Percentiles rank a stretch among this genome's conserved stretches.
phyloP scores from a whole-genome alignment of 2,888 invertebrate species.

The Eulithis prunata region DNA sequence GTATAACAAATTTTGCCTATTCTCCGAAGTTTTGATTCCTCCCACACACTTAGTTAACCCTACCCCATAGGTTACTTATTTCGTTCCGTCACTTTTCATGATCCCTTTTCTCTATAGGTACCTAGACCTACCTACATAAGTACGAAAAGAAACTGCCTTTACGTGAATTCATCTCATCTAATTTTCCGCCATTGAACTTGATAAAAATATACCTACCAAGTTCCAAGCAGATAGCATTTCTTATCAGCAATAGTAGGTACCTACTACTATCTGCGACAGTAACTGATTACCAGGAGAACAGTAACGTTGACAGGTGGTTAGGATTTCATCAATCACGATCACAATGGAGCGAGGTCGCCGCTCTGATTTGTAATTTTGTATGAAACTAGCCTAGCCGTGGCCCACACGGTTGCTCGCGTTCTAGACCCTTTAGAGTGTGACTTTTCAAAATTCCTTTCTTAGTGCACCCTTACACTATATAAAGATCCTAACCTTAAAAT shows the following conservation, averaged over 20 bases:
- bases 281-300: conserved; percentile 32
- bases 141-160: not conserved
- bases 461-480: no score
- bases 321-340: conserved; percentile 27
- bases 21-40: no score
- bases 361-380: conserved; percentile 10
- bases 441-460: no score
- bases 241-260: conserved; percentile 15
- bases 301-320: conserved; percentile 25
- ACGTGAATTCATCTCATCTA: not conserved
- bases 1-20: no score
- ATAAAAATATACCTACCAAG: not conserved
- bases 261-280: conserved; percentile 27
- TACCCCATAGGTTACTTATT: not conserved
- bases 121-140: no score
- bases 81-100: not conserved
- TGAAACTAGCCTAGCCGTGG: no score
- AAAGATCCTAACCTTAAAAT: no score
- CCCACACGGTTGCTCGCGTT: no score
- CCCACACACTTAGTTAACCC: no score
- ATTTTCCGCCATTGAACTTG: conserved; percentile 22
- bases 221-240: conserved; percentile 22
- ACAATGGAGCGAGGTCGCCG: conserved; percentile 25
- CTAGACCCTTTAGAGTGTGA: no score
- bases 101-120: no score